A percentile compares a stretch with the other conserved stretches of the same genome.
Conservation (phyloP, 2,113 vertebrate genomes). For the Aspiorhynchus laticeps region DNA sequence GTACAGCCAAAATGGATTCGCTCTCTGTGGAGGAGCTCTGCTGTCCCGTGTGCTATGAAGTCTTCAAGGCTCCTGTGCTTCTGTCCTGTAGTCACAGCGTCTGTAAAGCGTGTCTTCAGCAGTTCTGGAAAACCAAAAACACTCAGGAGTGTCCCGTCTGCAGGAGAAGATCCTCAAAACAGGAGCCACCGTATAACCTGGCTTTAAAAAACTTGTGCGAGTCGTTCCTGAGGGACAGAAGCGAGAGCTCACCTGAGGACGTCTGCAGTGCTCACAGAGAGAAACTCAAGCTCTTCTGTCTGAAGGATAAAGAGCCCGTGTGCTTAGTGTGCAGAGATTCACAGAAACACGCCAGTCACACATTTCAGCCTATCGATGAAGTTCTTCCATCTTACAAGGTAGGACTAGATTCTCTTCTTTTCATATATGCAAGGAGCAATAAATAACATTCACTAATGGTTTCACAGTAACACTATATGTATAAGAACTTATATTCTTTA, state of each 20-base stretch:
- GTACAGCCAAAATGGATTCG: background rate
- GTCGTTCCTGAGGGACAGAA: background rate
- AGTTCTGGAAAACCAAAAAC: background rate
- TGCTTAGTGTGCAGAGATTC: background rate
- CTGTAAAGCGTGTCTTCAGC: background rate
- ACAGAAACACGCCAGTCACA: background rate
- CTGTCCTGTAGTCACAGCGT: background rate
- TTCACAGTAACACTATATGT: background rate
- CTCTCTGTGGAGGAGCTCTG: background rate
- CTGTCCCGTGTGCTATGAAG: background rate
- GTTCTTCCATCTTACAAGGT: background rate
- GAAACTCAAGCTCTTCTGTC: background rate
- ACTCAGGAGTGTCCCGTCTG: background rate
- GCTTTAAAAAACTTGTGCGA: background rate
- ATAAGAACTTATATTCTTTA: no score
- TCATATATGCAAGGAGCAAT: background rate
- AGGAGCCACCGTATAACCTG: background rate
- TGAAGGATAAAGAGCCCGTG: background rate
- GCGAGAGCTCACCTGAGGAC: background rate
- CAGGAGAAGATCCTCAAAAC: background rate
- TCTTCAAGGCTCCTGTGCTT: background rate
- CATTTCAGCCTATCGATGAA: background rate
- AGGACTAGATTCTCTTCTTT: background rate
- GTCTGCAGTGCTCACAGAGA: background rate
- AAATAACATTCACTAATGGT: background rate